phyloP scores from a whole-genome alignment of 2,888 invertebrate species.

The Troides helena region DNA sequence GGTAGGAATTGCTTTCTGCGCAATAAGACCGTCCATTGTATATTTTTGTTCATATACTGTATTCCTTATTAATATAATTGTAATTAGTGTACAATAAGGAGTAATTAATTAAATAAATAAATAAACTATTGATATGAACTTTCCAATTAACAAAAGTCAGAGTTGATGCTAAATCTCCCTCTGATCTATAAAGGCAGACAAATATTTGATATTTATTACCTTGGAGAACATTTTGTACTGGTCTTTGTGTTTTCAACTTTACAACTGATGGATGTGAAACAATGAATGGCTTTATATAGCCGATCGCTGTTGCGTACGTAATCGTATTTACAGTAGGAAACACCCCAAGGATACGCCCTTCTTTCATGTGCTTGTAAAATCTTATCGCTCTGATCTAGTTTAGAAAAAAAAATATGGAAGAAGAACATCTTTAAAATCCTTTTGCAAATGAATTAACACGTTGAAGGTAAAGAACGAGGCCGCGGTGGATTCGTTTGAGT shows the following conservation, averaged over 20 bases:
- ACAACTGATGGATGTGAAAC: slow-evolving; percentile 37
- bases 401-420: not conserved
- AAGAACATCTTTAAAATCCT: not conserved
- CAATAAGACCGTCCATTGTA: too few species aligned
- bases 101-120: too few species aligned
- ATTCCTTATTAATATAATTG: too few species aligned
- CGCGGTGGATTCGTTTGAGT: not conserved
- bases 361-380: slow-evolving; percentile 19
- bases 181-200: too few species aligned
- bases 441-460: not conserved
- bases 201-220: slow-evolving; percentile 30
- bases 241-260: slow-evolving; percentile 33
- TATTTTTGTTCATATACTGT: too few species aligned
- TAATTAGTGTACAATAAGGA: too few species aligned
- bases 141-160: too few species aligned
- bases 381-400: slow-evolving; percentile 23
- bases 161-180: too few species aligned
- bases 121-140: too few species aligned
- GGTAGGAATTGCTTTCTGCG: too few species aligned
- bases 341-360: slow-evolving; percentile 26
- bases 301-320: slow-evolving; percentile 22
- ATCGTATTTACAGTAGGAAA: slow-evolving; percentile 28
- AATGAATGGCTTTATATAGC: slow-evolving; percentile 38
- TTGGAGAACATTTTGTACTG: slow-evolving; percentile 40
- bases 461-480: slow-evolving; percentile 8